Conservation (phyloP, 1,140 invertebrate genomes). For the Belonocnema kinseyi region DNA sequence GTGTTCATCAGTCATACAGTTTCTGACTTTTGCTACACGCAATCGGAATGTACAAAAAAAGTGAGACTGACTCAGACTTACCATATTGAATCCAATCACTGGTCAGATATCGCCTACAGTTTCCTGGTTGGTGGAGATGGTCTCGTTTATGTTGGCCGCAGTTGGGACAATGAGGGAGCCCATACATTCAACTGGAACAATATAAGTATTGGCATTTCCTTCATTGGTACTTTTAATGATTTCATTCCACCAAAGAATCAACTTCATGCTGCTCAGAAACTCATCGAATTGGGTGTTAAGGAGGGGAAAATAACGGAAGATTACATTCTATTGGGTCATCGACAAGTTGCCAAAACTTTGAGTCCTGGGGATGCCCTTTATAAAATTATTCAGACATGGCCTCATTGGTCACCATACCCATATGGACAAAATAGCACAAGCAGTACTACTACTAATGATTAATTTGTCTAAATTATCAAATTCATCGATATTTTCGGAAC, state of each 20-base stretch:
- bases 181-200: conserved; percentile 84
- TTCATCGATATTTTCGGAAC: no score
- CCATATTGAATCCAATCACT: conserved; percentile 82
- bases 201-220: conserved; percentile 83
- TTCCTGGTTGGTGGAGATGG: conserved; percentile 89
- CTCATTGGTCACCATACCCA: conserved; percentile 74
- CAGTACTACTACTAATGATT: no score
- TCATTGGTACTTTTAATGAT: conserved; percentile 74
- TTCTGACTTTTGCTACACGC: conserved; percentile 74
- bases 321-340: conserved; percentile 83
- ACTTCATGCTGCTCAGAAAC: conserved; percentile 76
- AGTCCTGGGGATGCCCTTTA: conserved; percentile 83
- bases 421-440: background rate
- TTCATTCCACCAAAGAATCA: conserved; percentile 65
- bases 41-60: conserved; percentile 72
- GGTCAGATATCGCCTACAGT: conserved; percentile 84
- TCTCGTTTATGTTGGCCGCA: conserved; percentile 84
- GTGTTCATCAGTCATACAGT: conserved; percentile 88
- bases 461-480: no score
- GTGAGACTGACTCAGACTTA: conserved; percentile 82
- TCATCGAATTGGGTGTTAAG: conserved; percentile 81
- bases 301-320: conserved; percentile 77
- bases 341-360: conserved; percentile 81
- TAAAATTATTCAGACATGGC: conserved; percentile 80
- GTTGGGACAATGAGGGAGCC: conserved; percentile 83